A percentile compares a stretch with the other conserved stretches of the same genome.
Evolutionary conservation across 2,113 vertebrate species (phyloP).

Genomic region (Chamaea fasciata): DNA sequence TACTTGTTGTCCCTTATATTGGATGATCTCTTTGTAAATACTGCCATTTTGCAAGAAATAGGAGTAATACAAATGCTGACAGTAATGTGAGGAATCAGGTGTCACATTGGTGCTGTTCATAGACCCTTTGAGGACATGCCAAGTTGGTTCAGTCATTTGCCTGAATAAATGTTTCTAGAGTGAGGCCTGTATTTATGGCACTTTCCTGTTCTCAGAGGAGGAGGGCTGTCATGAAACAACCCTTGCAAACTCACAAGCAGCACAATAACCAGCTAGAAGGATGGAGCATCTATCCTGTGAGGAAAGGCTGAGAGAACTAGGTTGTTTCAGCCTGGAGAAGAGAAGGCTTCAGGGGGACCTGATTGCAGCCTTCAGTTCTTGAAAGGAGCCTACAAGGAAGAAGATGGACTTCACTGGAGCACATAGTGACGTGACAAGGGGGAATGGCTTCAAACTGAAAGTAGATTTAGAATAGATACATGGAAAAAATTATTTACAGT

Average conservation of each 20-base stretch:
- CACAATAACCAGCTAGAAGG: not conserved
- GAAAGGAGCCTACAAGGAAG: not conserved
- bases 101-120: not conserved
- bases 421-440: not conserved
- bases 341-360: not conserved
- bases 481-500: not conserved
- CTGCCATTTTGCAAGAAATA: not conserved
- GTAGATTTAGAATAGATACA: not conserved
- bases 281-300: not conserved
- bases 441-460: not conserved
- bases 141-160: not conserved
- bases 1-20: not conserved
- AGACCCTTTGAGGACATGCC: not conserved
- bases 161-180: not conserved
- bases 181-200: not conserved
- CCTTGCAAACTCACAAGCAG: not conserved
- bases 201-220: not conserved
- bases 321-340: not conserved
- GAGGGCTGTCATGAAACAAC: not conserved
- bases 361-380: not conserved
- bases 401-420: not conserved
- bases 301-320: not conserved
- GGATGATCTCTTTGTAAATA: not conserved
- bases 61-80: not conserved
- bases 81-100: not conserved